Conservation (phyloP, 2,113 vertebrate species). For the Tenrec ecaudatus region DNA sequence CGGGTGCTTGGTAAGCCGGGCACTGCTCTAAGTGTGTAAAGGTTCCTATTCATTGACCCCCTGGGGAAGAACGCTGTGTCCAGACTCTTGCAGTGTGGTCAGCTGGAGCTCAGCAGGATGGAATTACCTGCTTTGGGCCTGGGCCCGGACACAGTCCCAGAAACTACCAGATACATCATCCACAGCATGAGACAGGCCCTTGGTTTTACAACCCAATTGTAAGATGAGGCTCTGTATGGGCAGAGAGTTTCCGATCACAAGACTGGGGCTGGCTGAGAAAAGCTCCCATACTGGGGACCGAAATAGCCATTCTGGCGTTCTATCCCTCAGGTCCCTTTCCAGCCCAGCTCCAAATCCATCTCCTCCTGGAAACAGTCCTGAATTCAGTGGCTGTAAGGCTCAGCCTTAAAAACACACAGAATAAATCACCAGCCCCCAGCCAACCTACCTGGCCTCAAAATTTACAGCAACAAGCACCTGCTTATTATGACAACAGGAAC, state of each 20-base stretch:
- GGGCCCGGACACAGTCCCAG: constrained; percentile 35
- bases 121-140: constrained; percentile 59
- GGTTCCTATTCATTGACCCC: constrained; percentile 44
- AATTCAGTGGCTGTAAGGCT: constrained; percentile 16
- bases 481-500: constrained; percentile 15
- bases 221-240: constrained; percentile 70
- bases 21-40: neutral
- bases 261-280: constrained; percentile 60
- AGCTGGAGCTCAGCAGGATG: constrained; percentile 54
- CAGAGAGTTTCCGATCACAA: constrained; percentile 74
- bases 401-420: neutral
- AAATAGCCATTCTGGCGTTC: constrained; percentile 64
- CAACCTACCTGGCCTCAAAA: neutral
- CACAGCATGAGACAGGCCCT: constrained; percentile 41
- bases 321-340: constrained; percentile 17
- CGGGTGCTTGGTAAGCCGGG: neutral
- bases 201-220: constrained; percentile 73
- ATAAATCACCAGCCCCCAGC: neutral
- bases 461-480: neutral
- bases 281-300: neutral
- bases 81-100: constrained; percentile 42
- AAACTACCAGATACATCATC: constrained; percentile 66
- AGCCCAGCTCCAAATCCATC: constrained; percentile 58
- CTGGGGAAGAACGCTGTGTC: constrained; percentile 44
- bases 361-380: constrained; percentile 57